These are phyloP conservation scores for Anthopleura xanthogrammica DNA, from an alignment of 92 coral and sea anemone genomes.

Conservation along the genomic window DNA sequence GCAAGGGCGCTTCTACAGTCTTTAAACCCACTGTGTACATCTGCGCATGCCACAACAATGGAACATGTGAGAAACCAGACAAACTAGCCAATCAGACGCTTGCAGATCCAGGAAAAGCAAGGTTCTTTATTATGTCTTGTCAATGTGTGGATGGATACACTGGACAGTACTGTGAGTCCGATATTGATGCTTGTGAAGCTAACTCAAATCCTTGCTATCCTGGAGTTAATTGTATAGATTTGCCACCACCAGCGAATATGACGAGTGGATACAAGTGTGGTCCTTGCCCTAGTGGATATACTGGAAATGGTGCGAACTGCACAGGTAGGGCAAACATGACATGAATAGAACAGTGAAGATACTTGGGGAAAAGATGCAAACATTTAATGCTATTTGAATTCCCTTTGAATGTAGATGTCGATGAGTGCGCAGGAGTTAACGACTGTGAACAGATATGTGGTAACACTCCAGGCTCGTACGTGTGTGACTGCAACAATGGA, in stretches of 20 bases:
- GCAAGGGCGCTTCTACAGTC: slow-evolving; percentile 47
- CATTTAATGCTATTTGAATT: too few relatives aligned
- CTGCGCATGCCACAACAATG: slow-evolving; percentile 68
- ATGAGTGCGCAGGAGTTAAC: slow-evolving; percentile 30
- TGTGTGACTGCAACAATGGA: slow-evolving; percentile 47
- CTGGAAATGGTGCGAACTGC: slow-evolving; percentile 66
- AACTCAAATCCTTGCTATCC: slow-evolving; percentile 70
- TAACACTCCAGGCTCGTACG: slow-evolving; percentile 55
- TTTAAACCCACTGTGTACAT: slow-evolving; percentile 53
- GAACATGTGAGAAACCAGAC: slow-evolving; percentile 39
- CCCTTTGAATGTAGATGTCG: slow-evolving; percentile 26
- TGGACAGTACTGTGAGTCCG: slow-evolving; percentile 65
- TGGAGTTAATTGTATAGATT: slow-evolving; percentile 62
- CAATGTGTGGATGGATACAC: slow-evolving; percentile 60
- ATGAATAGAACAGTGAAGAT: too few relatives aligned
- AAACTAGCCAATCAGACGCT: background rate
- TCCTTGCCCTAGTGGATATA: slow-evolving; percentile 68
- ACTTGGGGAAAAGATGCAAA: background rate
- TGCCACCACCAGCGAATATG: slow-evolving; percentile 61
- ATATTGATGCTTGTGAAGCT: slow-evolving; percentile 65
- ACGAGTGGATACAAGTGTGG: slow-evolving; percentile 69
- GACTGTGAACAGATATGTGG: slow-evolving; percentile 44
- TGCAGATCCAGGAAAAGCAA: slow-evolving; percentile 33
- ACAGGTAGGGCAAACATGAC: slow-evolving; percentile 37
- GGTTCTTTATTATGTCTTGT: slow-evolving; percentile 61